phyloP scores from a whole-genome alignment of 2,888 invertebrate species.

The Terebella lapidaria region DNA sequence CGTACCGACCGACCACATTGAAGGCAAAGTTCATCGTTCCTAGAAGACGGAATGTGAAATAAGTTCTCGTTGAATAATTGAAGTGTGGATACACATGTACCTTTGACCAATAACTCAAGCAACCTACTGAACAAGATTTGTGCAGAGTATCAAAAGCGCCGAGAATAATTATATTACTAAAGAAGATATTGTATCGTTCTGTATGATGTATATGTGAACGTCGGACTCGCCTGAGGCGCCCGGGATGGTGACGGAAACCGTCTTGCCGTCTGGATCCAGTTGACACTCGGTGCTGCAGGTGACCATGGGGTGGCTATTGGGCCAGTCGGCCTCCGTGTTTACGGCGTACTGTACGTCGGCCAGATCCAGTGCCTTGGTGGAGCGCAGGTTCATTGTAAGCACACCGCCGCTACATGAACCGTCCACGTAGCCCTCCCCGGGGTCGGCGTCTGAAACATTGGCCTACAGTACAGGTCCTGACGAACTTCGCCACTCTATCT shows the following conservation, averaged over 20 bases:
- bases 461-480: no score
- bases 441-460: slow-evolving; percentile 32
- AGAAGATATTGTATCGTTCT: no score
- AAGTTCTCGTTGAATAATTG: neutral
- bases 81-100: no score
- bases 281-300: slow-evolving; percentile 26
- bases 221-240: slow-evolving; percentile 29
- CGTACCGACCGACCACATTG: slow-evolving; percentile 36
- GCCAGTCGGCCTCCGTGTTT: slow-evolving; percentile 5
- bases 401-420: slow-evolving; percentile 27
- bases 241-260: slow-evolving; percentile 25
- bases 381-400: slow-evolving; percentile 29
- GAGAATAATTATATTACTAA: no score
- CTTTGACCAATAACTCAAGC: no score
- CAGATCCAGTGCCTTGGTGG: slow-evolving; percentile 27
- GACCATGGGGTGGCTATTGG: slow-evolving; percentile 24
- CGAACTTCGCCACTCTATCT: no score
- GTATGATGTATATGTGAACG: no score
- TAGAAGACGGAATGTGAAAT: no score
- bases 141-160: no score
- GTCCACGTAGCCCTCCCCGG: slow-evolving; percentile 31
- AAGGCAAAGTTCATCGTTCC: slow-evolving; percentile 32
- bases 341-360: slow-evolving; percentile 13
- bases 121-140: no score
- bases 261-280: slow-evolving; percentile 26